Conservation (phyloP, 1,140 invertebrate genomes). For the Zaprionus taronus region DNA sequence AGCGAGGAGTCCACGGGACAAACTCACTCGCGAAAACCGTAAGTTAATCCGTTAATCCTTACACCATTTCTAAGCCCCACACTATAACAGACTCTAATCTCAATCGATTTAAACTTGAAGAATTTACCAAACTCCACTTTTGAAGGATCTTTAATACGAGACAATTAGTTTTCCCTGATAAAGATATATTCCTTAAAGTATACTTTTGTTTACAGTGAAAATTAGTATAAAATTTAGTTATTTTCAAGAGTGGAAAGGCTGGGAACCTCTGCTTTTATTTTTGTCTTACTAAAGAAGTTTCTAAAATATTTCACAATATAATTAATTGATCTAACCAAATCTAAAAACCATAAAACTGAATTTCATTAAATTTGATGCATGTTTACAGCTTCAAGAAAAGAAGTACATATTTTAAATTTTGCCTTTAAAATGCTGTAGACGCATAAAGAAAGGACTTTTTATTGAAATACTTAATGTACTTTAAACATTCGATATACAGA, state of each 20-base stretch:
- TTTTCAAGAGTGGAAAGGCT: neutral
- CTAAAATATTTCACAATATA: neutral
- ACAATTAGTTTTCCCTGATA: neutral
- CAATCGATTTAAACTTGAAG: neutral
- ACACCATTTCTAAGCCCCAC: slow-evolving; percentile 9
- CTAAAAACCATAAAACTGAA: neutral
- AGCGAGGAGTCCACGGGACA: slow-evolving; percentile 85
- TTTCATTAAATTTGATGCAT: neutral
- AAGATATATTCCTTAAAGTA: neutral
- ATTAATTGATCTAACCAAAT: neutral
- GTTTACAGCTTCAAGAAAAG: neutral
- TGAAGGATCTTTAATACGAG: neutral
- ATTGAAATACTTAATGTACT: neutral
- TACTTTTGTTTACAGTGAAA: neutral
- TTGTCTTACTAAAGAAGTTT: neutral
- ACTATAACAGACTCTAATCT: neutral
- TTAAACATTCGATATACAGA: neutral
- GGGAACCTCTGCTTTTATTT: neutral
- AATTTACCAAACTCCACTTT: neutral
- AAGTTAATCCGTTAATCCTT: slow-evolving; percentile 56
- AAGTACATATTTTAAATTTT: neutral
- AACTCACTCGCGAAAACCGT: slow-evolving; percentile 86
- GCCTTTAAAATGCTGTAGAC: neutral
- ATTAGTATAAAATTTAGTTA: neutral
- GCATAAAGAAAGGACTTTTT: neutral